Base-by-base conservation (phyloP, 2,113 vertebrate genomes). In the Hyaena hyaena region DNA sequence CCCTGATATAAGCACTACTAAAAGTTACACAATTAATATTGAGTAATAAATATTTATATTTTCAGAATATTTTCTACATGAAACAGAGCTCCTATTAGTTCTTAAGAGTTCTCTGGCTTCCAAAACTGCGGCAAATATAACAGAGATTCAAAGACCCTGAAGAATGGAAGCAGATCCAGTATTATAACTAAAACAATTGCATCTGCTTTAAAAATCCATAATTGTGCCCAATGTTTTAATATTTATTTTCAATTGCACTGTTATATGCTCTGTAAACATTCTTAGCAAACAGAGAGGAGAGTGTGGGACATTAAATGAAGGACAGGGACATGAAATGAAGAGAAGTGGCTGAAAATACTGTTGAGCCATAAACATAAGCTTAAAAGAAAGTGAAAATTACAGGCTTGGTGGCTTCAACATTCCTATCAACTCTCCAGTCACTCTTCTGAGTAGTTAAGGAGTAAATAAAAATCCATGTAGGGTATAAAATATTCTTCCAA, bases 31-130 rank as follows among this genome's bases (percentile, higher is more conserved):
- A 86, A 90, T 63, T 90, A 91, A 95, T 80, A 94, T 1, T 94
- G 45, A 88, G 43, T 53, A 96, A 83, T 66, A 93, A 95, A 93
- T n/a, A 19, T 45, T 90, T 50, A 88, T 94, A 81, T 90, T 93
- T 96, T 88, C 55, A 93, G 82, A 90, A 83, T 28, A 93, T 50
- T 53, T 73, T 19, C 28, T 88, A 19, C 35, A 86, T 90, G 66
- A 88, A 93, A 96, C 76, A 95, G 77, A 90, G 48, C 7, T 94
- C 15, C 35, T 84, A 68, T 16, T 81, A 58, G 15, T 76, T 93
- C 16, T 85, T 81, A 90, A 80, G 28, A 96, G 50, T 10, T 69
- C 77, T 91, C 21, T 77, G 45, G 24, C 65, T 97, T 97, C 69
- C 45, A 96, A 84, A 97, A 81, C 61, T 94, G 35, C 28, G 83